These are phyloP conservation scores for Athrips mouffetella DNA, from an alignment of 2,888 invertebrate species.

Conservation along the genomic window DNA sequence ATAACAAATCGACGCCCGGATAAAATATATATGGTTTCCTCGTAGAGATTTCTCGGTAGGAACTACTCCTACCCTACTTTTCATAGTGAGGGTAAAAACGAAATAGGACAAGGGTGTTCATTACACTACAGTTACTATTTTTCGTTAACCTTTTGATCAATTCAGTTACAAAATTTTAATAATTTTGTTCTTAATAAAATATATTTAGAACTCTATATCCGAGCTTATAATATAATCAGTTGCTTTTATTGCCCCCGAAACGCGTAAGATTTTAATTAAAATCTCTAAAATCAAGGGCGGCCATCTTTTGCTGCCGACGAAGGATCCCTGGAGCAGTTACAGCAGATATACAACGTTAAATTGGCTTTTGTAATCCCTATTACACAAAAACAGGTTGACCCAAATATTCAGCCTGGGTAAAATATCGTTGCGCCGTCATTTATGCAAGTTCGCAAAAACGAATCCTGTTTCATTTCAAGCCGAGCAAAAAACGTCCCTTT, in stretches of 20 bases:
- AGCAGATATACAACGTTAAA: slow-evolving; percentile 71
- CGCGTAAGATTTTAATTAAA: slow-evolving; percentile 75
- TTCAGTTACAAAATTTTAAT: background rate
- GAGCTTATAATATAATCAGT: slow-evolving; percentile 48
- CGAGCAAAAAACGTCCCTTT: slow-evolving; percentile 55
- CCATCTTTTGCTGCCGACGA: slow-evolving; percentile 65
- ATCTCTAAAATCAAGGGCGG: slow-evolving; percentile 59
- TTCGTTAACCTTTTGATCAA: background rate
- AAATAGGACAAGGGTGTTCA: too few relatives aligned
- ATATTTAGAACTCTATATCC: slow-evolving; percentile 40
- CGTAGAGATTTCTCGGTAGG: slow-evolving; percentile 52
- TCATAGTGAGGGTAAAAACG: slow-evolving; percentile 43
- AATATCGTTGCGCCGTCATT: slow-evolving; percentile 71
- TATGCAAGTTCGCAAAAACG: slow-evolving; percentile 74
- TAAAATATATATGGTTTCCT: slow-evolving; percentile 72
- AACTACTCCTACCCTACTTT: slow-evolving; percentile 27
- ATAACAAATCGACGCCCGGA: slow-evolving; percentile 76
- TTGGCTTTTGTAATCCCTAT: slow-evolving; percentile 72
- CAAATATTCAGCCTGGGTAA: slow-evolving; percentile 69
- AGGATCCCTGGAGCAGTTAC: slow-evolving; percentile 64
- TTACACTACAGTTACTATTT: background rate
- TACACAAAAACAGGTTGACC: slow-evolving; percentile 77
- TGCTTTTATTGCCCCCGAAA: slow-evolving; percentile 55
- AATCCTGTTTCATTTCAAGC: slow-evolving; percentile 54
- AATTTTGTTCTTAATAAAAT: slow-evolving; percentile 36